Conservation (phyloP, 2,797 vertebrate genomes). For the Melanotaenia parkinsoni region DNA sequence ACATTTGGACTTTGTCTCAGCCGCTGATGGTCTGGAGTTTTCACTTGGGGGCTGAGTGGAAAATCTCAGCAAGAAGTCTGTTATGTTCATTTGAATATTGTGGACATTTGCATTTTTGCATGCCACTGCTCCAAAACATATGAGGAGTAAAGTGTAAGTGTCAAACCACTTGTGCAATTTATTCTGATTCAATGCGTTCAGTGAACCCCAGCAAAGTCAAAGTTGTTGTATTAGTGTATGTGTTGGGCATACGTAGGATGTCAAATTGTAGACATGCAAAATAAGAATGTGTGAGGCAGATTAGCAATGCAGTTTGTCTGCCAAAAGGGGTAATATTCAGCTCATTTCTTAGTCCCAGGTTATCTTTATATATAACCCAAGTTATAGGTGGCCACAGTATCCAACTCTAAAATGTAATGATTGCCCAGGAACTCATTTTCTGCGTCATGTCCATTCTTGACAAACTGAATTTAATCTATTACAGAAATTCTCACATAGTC, state of each 20-base stretch:
- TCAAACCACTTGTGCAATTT: neutral
- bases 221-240: neutral
- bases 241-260: no score
- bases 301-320: neutral
- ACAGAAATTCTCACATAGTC: neutral
- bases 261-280: neutral
- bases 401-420: neutral
- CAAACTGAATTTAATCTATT: neutral
- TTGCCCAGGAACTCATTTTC: neutral
- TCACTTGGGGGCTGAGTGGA: no score
- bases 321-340: neutral
- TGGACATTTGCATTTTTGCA: neutral
- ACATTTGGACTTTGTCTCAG: no score
- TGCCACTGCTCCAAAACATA: neutral
- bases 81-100: neutral
- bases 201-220: neutral
- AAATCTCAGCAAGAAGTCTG: neutral
- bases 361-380: neutral
- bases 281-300: neutral
- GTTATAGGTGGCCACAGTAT: neutral
- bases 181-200: neutral
- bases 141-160: neutral
- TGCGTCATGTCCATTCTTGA: neutral
- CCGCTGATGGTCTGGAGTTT: no score
- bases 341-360: neutral